Conservation (phyloP, 1,140 invertebrate genomes). For the Micrasema longulum region DNA sequence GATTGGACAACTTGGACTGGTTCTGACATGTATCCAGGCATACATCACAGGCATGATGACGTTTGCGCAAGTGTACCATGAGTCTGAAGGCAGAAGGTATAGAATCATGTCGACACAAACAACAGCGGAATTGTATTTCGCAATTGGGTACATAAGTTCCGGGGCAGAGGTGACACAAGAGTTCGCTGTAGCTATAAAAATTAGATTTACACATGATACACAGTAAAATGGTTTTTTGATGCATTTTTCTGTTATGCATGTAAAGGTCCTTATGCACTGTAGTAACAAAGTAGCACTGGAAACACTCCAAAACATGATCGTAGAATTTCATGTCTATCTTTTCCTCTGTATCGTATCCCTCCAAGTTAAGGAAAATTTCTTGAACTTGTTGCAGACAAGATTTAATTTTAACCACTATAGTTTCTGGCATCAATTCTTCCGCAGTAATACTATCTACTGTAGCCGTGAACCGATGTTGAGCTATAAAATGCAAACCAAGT, state of each 20-base stretch:
- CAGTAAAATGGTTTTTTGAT: constrained; percentile 81
- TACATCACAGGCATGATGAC: constrained; percentile 86
- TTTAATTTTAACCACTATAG: constrained; percentile 76
- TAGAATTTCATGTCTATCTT: constrained; percentile 64
- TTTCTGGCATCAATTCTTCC: constrained; percentile 78
- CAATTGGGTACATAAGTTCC: constrained; percentile 77
- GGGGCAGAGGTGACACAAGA: constrained; percentile 86
- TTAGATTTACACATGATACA: constrained; percentile 89
- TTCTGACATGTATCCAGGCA: constrained; percentile 83
- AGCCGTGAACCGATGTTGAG: constrained; percentile 80
- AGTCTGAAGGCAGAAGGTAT: constrained; percentile 86
- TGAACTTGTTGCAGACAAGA: constrained; percentile 73
- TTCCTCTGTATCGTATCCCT: constrained; percentile 73
- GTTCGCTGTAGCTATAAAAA: constrained; percentile 87
- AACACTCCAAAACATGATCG: constrained; percentile 81
- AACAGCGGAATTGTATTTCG: constrained; percentile 75
- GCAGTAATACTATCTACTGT: constrained; percentile 79
- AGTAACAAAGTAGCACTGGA: constrained; percentile 83
- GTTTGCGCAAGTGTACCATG: constrained; percentile 87
- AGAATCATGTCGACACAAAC: constrained; percentile 77
- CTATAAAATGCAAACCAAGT: constrained; percentile 80
- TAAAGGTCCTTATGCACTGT: constrained; percentile 84
- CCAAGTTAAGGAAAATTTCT: constrained; percentile 76
- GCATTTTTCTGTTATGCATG: constrained; percentile 85
- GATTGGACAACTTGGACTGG: constrained; percentile 82